Conservation (phyloP, 2,113 vertebrate genomes). For the Notarius lentiginosus region DNA sequence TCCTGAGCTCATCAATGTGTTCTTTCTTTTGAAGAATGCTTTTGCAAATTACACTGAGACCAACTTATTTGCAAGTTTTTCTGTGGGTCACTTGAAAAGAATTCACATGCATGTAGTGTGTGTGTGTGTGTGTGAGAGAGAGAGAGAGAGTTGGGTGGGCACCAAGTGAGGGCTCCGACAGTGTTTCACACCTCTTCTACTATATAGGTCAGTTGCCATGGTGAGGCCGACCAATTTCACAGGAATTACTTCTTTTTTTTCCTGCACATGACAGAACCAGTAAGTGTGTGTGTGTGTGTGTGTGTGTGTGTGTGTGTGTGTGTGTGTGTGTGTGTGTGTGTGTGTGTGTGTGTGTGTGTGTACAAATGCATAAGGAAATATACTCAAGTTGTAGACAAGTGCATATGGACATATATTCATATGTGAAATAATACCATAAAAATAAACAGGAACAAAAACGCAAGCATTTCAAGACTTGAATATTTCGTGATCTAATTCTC, state of each 20-base stretch:
- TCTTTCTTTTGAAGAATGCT: not conserved
- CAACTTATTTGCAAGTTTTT: not conserved
- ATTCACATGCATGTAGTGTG: not conserved
- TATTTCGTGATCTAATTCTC: no score
- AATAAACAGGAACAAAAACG: no score
- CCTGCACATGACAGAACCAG: not conserved
- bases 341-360: conserved; percentile 7
- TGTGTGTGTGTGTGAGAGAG: conserved; percentile 1
- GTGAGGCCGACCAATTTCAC: conserved; percentile 48
- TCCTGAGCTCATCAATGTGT: not conserved
- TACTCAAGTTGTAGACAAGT: no score
- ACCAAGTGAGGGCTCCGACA: conserved; percentile 23
- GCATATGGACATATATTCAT: no score
- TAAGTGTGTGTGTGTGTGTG: not conserved
- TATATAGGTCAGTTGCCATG: conserved; percentile 51
- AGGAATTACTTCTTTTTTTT: conserved; percentile 35
- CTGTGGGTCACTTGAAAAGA: not conserved
- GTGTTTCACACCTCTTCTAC: conserved; percentile 46
- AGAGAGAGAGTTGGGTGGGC: conserved; percentile 3
- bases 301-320: no score
- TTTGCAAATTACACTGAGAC: not conserved
- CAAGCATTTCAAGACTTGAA: no score
- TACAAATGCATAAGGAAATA: no score
- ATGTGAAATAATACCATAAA: no score
- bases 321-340: no score